Percentiles rank a stretch among this genome's conserved stretches.
phyloP scores from a whole-genome alignment of 2,888 invertebrate species.

The Archips crataeganus region DNA sequence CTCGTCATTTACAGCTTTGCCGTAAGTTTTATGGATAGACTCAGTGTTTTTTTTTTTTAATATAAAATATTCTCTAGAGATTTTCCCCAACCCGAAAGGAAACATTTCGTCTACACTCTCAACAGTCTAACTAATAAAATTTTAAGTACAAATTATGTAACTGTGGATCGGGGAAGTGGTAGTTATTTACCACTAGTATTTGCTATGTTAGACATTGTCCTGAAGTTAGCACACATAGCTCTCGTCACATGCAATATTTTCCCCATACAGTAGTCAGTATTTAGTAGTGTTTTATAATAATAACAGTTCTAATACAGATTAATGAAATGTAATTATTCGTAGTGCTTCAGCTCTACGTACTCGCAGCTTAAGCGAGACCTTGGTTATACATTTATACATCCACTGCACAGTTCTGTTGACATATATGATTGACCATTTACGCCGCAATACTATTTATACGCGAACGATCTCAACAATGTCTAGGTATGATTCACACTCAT shows the following conservation, averaged over 20 bases:
- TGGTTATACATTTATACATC: constrained; percentile 68
- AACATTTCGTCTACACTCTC: neutral
- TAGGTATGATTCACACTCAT: constrained; percentile 59
- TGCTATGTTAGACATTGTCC: constrained; percentile 6
- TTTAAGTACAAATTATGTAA: neutral
- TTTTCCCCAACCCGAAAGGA: neutral
- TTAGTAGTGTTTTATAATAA: constrained; percentile 46
- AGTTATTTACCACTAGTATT: neutral
- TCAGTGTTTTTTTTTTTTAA: no score
- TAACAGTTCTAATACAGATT: constrained; percentile 58
- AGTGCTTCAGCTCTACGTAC: constrained; percentile 61
- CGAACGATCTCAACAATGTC: constrained; percentile 50
- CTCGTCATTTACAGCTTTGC: neutral
- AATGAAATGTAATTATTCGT: constrained; percentile 66
- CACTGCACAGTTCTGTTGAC: constrained; percentile 38
- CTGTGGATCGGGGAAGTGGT: neutral
- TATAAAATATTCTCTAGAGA: no score
- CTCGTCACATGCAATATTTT: constrained; percentile 47
- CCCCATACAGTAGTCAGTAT: constrained; percentile 51
- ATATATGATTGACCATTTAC: constrained; percentile 54
- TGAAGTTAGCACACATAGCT: constrained; percentile 14
- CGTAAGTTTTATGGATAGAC: neutral
- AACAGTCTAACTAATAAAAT: neutral
- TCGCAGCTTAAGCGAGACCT: constrained; percentile 67
- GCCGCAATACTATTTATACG: constrained; percentile 59